These are phyloP conservation scores for Chrysotoxum bicinctum DNA, from an alignment of 2,888 invertebrate genomes.

Conservation along the genomic window DNA sequence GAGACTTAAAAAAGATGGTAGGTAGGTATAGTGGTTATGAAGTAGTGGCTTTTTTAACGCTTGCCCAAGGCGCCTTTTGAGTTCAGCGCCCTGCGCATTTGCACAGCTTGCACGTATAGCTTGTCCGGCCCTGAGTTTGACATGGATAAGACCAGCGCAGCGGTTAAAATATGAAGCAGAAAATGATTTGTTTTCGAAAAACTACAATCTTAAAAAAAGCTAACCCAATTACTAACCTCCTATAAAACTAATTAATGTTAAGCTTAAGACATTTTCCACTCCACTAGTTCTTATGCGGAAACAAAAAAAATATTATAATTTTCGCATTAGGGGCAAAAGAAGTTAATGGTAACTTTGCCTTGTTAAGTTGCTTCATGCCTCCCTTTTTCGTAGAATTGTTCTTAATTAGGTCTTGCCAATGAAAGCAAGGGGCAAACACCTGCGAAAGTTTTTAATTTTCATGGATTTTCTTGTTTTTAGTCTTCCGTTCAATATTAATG, in stretches of 20 bases:
- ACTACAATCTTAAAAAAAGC: not conserved
- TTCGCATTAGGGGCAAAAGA: not conserved
- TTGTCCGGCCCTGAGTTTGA: too few species aligned
- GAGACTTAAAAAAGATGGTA: too few species aligned
- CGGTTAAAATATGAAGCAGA: too few species aligned
- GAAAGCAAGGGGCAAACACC: not conserved
- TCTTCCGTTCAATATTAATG: not conserved
- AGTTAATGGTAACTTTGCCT: slow-evolving; percentile 13
- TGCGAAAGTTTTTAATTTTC: slow-evolving; percentile 28
- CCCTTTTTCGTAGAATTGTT: not conserved
- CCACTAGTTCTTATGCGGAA: not conserved
- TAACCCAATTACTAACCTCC: not conserved
- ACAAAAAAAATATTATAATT: not conserved
- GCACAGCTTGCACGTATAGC: too few species aligned
- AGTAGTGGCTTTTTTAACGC: too few species aligned
- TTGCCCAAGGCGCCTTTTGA: too few species aligned
- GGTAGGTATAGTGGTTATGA: too few species aligned
- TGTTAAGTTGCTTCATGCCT: slow-evolving; percentile 17
- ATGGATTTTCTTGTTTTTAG: not conserved
- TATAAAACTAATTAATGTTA: not conserved
- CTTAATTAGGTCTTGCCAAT: slow-evolving; percentile 13
- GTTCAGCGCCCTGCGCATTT: too few species aligned
- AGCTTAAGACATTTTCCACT: not conserved
- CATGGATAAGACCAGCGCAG: too few species aligned
- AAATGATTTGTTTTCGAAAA: too few species aligned